Evolutionary conservation across 2,888 invertebrate genomes (phyloP).

Genomic region (Heliconius erato): DNA sequence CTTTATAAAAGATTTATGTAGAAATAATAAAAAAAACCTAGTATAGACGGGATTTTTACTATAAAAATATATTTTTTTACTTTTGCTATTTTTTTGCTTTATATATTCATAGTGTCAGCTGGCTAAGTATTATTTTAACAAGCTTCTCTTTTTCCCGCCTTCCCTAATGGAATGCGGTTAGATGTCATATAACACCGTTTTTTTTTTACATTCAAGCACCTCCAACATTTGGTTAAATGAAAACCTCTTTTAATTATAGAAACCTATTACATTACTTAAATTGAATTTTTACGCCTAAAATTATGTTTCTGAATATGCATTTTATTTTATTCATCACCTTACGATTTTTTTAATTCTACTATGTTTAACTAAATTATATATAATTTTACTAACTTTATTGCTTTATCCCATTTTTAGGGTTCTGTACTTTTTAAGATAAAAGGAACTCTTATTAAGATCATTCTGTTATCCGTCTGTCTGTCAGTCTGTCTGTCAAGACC

Average conservation of each 20-base stretch:
- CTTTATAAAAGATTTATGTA: not conserved
- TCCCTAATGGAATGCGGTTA: constrained; percentile 25
- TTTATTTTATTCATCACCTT: not conserved
- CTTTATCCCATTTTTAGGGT: too few species aligned
- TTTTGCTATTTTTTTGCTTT: too few species aligned
- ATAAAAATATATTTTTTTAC: not conserved
- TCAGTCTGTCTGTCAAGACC: too few species aligned
- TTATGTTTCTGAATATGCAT: not conserved
- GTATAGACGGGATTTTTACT: not conserved
- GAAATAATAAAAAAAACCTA: not conserved
- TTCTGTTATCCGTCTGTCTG: too few species aligned
- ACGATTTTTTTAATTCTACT: too few species aligned
- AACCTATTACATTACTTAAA: not conserved
- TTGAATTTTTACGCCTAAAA: not conserved
- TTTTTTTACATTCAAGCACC: constrained; percentile 5
- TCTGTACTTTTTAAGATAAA: too few species aligned
- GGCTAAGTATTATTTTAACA: constrained; percentile 22
- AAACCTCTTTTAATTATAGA: constrained; percentile 17
- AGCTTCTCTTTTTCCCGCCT: constrained; percentile 20
- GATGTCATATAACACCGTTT: constrained; percentile 19
- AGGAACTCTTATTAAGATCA: too few species aligned
- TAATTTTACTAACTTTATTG: too few species aligned
- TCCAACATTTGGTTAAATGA: constrained; percentile 10
- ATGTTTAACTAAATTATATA: too few species aligned
- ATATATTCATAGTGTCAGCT: constrained; percentile 5